phyloP scores from a whole-genome alignment of 2,888 invertebrate species.

The Megalurothrips usitatus region DNA sequence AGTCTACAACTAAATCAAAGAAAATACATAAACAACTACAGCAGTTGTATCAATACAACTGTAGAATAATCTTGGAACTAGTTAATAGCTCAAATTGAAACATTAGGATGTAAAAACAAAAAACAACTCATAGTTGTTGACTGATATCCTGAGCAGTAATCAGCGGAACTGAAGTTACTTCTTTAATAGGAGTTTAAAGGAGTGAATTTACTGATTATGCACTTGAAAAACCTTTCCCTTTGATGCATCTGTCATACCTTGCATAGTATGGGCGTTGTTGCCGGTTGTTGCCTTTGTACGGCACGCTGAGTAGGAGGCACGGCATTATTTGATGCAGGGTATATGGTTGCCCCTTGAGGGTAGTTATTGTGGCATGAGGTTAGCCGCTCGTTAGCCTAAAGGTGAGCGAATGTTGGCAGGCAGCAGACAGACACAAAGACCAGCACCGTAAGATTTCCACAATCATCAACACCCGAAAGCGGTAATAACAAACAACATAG shows the following conservation, averaged over 20 bases:
- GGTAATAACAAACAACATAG: background rate
- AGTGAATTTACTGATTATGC: background rate
- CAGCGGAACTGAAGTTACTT: background rate
- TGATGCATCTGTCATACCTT: conserved; percentile 10
- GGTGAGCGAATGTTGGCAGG: conserved; percentile 1
- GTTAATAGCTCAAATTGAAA: too few species aligned
- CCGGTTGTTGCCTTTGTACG: background rate
- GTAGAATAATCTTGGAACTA: background rate
- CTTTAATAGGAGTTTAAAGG: too few species aligned
- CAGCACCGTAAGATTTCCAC: background rate
- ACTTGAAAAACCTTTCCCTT: background rate
- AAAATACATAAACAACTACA: background rate
- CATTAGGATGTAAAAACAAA: too few species aligned
- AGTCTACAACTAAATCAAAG: too few species aligned
- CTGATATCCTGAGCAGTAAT: too few species aligned
- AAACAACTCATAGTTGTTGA: too few species aligned
- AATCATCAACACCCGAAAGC: background rate
- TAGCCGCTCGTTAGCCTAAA: conserved; percentile 8
- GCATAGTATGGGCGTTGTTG: conserved; percentile 1
- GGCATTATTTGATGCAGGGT: conserved; percentile 7
- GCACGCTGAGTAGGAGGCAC: background rate
- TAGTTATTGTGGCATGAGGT: conserved; percentile 12
- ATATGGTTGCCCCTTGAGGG: conserved; percentile 6
- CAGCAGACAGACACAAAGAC: conserved; percentile 17
- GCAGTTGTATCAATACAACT: background rate